These are phyloP conservation scores for Turnix velox DNA, from an alignment of 2,113 vertebrate genomes.

Conservation along the genomic window DNA sequence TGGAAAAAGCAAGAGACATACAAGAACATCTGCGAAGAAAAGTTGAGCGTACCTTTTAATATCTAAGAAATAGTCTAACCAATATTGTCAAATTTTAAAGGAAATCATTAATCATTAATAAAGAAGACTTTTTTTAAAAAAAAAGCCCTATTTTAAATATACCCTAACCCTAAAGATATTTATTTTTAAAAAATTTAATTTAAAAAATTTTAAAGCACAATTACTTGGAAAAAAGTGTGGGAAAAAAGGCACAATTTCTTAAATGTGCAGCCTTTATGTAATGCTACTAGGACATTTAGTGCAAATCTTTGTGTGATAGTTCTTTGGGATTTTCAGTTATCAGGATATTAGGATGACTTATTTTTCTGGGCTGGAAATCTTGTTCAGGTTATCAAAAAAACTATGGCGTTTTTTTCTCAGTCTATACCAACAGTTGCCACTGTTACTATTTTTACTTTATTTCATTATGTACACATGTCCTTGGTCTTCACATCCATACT, in stretches of 20 bases:
- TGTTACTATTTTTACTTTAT: neutral
- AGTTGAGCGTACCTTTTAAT: neutral
- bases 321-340: neutral
- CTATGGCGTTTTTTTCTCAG: neutral
- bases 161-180: too few species aligned
- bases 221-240: neutral
- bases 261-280: neutral
- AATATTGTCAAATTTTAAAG: neutral
- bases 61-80: neutral
- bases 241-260: neutral
- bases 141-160: too few species aligned
- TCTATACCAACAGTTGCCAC: neutral
- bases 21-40: neutral
- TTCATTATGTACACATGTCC: neutral
- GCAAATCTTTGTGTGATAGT: neutral
- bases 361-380: neutral
- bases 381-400: neutral
- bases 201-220: neutral
- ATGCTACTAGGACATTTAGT: neutral
- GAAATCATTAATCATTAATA: neutral
- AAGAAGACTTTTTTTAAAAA: fast-evolving
- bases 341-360: neutral
- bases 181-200: neutral
- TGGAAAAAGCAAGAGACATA: neutral
- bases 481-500: neutral